Percentiles rank a stretch among this genome's conserved stretches.
These are phyloP conservation scores for Eulimnadia texana DNA, from an alignment of 1,140 invertebrate genomes.

Conservation along the genomic window DNA sequence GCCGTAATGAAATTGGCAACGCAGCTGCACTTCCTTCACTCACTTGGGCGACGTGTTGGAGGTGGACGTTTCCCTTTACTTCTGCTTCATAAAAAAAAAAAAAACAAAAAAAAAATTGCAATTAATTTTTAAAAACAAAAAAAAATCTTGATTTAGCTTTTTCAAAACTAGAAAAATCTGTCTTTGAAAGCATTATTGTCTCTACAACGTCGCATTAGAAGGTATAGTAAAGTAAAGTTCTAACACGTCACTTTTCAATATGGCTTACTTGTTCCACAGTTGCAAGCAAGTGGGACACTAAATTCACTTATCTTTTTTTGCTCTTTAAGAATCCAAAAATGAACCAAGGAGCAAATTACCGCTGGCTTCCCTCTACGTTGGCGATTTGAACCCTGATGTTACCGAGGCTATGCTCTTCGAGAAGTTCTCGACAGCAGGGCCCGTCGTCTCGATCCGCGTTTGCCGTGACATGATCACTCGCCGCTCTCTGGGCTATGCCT, in stretches of 20 bases:
- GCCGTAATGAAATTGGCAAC: too few species aligned
- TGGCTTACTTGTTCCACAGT: background rate
- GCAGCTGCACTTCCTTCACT: too few species aligned
- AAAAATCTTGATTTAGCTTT: background rate
- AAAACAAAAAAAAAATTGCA: background rate
- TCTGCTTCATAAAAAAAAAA: too few species aligned
- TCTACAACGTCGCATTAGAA: background rate
- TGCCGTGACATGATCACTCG: constrained; percentile 95
- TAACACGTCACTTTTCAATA: background rate
- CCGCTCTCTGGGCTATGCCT: constrained; percentile 95
- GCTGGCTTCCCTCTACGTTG: constrained; percentile 98
- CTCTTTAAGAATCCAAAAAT: too few species aligned
- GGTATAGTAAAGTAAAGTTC: background rate
- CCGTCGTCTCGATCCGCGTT: constrained; percentile 97
- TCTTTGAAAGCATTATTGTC: background rate
- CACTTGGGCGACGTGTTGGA: too few species aligned
- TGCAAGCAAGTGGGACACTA: background rate
- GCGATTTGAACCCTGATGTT: constrained; percentile 94
- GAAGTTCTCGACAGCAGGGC: constrained; percentile 95
- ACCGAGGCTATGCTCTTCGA: constrained; percentile 99
- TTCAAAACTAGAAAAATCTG: background rate
- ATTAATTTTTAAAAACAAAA: background rate
- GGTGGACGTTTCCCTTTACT: too few species aligned
- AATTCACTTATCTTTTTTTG: too few species aligned
- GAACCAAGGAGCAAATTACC: constrained; percentile 42